Conservation (phyloP, 30 jellyfish, hydroid and myxozoan species). For the Hydractinia symbiolongicarpus region DNA sequence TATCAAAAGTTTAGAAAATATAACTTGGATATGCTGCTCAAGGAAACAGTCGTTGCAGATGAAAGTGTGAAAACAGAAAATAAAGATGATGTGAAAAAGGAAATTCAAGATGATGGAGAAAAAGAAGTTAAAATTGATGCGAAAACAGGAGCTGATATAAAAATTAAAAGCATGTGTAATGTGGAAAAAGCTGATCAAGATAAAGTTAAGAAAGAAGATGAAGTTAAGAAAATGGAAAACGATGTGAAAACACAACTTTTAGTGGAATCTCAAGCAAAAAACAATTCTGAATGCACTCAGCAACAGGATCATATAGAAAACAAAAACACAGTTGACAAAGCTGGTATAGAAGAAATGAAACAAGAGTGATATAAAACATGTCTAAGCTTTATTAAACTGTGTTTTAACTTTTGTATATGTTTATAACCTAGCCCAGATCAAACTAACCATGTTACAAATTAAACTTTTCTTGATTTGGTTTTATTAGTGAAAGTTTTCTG, state of each 20-base stretch:
- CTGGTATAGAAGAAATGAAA: too few species aligned
- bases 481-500: too few species aligned
- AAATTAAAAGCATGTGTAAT: background rate
- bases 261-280: background rate
- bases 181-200: too few species aligned
- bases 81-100: background rate
- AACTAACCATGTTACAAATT: too few species aligned
- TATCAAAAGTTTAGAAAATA: conserved; percentile 11
- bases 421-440: too few species aligned
- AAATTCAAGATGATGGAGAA: background rate
- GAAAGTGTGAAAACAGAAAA: background rate
- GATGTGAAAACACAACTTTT: background rate
- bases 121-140: background rate
- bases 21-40: conserved; percentile 13
- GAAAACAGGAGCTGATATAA: background rate
- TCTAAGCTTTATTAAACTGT: too few species aligned
- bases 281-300: background rate
- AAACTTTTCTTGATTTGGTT: too few species aligned
- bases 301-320: too few species aligned
- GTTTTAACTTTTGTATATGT: too few species aligned
- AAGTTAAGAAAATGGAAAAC: background rate
- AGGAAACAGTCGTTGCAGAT: background rate
- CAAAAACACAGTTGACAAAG: too few species aligned
- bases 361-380: too few species aligned
- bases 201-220: too few species aligned